Percentiles rank a stretch among this genome's conserved stretches.
These are phyloP conservation scores for Turritopsis rubra DNA, from an alignment of 30 jellyfish, hydroid and myxozoan species.

Conservation along the genomic window DNA sequence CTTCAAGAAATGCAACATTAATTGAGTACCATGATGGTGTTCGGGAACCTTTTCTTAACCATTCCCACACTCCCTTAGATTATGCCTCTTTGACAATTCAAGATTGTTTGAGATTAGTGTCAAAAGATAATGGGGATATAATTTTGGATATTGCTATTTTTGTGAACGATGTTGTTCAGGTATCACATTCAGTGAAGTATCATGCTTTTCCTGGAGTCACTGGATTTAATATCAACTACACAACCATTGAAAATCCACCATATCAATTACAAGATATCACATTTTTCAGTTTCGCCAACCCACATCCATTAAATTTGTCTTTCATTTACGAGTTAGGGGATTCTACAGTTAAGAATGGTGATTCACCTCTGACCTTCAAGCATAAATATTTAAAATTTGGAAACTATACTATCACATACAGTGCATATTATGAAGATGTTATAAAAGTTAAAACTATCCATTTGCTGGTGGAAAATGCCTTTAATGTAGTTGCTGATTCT, in stretches of 20 bases:
- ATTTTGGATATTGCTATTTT: background rate
- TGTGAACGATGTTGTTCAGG: background rate
- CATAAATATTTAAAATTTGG: background rate
- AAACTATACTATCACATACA: background rate
- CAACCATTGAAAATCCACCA: background rate
- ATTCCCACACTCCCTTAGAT: background rate
- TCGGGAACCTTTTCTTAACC: background rate
- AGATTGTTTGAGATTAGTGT: background rate
- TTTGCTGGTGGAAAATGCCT: background rate
- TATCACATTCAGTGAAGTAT: background rate
- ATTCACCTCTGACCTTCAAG: background rate
- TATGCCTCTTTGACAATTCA: background rate
- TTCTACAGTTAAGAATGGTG: background rate
- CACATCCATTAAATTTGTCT: background rate
- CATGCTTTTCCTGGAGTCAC: constrained; percentile 4
- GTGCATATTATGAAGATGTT: background rate
- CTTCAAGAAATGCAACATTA: background rate
- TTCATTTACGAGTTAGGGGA: background rate
- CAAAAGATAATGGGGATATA: background rate
- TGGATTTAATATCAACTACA: background rate
- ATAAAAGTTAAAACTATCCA: background rate
- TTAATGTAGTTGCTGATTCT: background rate
- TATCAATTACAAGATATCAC: background rate
- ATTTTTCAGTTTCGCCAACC: background rate
- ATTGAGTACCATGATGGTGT: background rate